A percentile compares a stretch with the other conserved stretches of the same genome.
Evolutionary conservation across 2,888 invertebrate species (phyloP).

Genomic region (Strigamia transsilvanica): DNA sequence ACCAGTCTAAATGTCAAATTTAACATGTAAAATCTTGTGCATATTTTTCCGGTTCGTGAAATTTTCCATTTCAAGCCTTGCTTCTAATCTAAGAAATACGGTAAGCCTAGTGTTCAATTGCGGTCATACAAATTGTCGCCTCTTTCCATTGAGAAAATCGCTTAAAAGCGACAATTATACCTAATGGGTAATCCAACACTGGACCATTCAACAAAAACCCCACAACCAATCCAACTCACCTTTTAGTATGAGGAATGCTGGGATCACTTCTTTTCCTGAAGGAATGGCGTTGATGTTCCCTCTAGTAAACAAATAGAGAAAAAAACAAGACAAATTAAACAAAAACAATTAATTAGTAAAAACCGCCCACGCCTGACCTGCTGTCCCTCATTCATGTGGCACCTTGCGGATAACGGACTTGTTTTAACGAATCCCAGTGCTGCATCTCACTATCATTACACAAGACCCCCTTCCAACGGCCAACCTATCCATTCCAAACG

Average conservation of each 20-base stretch:
- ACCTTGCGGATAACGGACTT: slow-evolving; percentile 2
- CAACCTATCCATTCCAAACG: not conserved
- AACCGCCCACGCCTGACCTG: slow-evolving; percentile 24
- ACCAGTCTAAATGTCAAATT: no score
- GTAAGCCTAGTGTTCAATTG: no score
- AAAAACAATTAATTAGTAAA: slow-evolving; percentile 3
- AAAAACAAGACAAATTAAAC: slow-evolving; percentile 53
- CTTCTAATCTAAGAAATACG: no score
- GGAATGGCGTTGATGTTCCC: slow-evolving; percentile 72
- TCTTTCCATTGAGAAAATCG: no score
- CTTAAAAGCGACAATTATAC: no score
- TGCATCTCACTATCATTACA: slow-evolving; percentile 43
- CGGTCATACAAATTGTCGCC: no score
- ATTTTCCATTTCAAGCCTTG: no score
- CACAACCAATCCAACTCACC: no score
- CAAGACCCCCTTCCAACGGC: not conserved
- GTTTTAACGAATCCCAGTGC: slow-evolving; percentile 11
- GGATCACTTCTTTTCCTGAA: slow-evolving; percentile 81
- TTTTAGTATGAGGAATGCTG: slow-evolving; percentile 70
- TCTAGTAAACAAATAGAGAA: slow-evolving; percentile 66
- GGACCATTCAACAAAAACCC: no score
- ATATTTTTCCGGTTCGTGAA: no score
- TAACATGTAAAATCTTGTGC: no score
- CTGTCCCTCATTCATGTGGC: slow-evolving; percentile 16
- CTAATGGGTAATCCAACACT: no score